Conservation (phyloP, 2,888 invertebrate species). For the Mesorhabditis belari region DNA sequence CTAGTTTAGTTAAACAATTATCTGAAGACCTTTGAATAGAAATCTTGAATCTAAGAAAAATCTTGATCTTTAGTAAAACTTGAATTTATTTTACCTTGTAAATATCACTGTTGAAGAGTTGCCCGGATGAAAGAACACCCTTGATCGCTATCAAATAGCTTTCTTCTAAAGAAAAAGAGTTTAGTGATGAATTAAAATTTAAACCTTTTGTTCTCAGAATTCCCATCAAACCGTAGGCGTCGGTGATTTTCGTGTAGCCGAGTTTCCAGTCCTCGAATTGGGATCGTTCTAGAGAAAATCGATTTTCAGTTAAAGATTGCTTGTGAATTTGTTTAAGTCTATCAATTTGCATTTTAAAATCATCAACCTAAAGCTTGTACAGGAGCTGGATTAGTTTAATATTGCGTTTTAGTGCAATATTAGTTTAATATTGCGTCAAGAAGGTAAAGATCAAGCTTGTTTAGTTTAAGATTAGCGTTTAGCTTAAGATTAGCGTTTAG, state of each 20-base stretch:
- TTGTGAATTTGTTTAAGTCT: too few species aligned
- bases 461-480: too few species aligned
- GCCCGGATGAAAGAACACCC: constrained; percentile 91
- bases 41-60: too few species aligned
- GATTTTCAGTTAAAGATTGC: too few species aligned
- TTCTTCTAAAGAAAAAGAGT: constrained; percentile 59
- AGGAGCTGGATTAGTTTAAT: too few species aligned
- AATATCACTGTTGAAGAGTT: constrained; percentile 86
- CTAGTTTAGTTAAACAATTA: not conserved
- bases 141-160: constrained; percentile 86
- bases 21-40: too few species aligned
- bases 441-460: too few species aligned
- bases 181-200: not conserved
- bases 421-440: too few species aligned
- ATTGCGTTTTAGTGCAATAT: too few species aligned
- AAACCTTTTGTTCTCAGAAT: constrained; percentile 66
- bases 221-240: constrained; percentile 92
- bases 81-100: constrained; percentile 59
- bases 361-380: too few species aligned
- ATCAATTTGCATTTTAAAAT: too few species aligned
- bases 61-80: not conserved
- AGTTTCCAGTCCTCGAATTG: constrained; percentile 83
- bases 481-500: too few species aligned
- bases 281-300: constrained; percentile 64
- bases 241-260: constrained; percentile 80